These are phyloP conservation scores for Sesamia nonagrioides DNA, from an alignment of 1,140 invertebrate species.

Conservation along the genomic window DNA sequence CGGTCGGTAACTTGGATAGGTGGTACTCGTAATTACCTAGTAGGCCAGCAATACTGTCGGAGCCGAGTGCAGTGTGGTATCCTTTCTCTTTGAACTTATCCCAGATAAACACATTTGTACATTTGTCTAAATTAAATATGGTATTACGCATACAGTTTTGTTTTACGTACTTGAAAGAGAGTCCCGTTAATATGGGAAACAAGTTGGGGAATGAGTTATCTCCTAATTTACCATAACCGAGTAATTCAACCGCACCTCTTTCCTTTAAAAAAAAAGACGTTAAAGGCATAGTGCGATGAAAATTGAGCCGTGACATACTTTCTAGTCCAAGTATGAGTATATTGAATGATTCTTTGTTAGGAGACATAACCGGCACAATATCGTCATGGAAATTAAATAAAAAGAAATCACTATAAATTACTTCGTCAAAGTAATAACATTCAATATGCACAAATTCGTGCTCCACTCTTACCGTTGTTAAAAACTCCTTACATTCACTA, in stretches of 20 bases:
- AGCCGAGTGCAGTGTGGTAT: slow-evolving; percentile 92
- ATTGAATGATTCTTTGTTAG: slow-evolving; percentile 46
- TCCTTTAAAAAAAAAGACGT: slow-evolving; percentile 50
- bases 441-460: slow-evolving; percentile 54
- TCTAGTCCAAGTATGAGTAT: slow-evolving; percentile 58
- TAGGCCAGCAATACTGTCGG: slow-evolving; percentile 90
- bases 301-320: slow-evolving; percentile 58
- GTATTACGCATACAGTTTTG: slow-evolving; percentile 83
- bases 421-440: slow-evolving; percentile 53
- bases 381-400: slow-evolving; percentile 36
- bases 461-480: slow-evolving; percentile 41
- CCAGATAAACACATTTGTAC: slow-evolving; percentile 91
- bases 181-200: slow-evolving; percentile 90
- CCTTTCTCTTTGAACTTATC: slow-evolving; percentile 90
- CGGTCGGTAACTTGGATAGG: slow-evolving; percentile 92
- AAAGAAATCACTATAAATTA: slow-evolving; percentile 55
- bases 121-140: slow-evolving; percentile 70
- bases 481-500: slow-evolving; percentile 51
- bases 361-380: neutral
- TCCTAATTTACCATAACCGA: slow-evolving; percentile 93
- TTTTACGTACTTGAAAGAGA: slow-evolving; percentile 86
- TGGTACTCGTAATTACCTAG: slow-evolving; percentile 91
- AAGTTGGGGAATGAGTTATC: slow-evolving; percentile 94
- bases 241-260: slow-evolving; percentile 82
- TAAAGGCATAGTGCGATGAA: slow-evolving; percentile 58